These are phyloP conservation scores for Myripristis murdjan DNA, from an alignment of 2,797 vertebrate genomes.

Conservation along the genomic window DNA sequence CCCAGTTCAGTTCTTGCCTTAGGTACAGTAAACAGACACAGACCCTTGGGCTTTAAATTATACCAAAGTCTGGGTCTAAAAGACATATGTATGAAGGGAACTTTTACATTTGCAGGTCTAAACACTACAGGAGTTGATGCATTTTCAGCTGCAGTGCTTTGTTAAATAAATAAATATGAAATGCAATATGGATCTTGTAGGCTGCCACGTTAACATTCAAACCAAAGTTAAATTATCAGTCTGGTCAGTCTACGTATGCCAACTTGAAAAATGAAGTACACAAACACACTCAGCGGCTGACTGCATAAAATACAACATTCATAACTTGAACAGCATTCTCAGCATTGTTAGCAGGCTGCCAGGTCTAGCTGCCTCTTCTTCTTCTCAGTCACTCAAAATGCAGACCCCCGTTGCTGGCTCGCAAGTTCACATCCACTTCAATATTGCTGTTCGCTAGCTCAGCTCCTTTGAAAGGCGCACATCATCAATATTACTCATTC, in stretches of 20 bases:
- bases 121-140: too few species aligned
- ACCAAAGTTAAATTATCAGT: not conserved
- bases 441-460: conserved; percentile 49
- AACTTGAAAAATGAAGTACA: not conserved
- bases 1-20: too few species aligned
- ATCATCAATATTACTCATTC: conserved; percentile 74
- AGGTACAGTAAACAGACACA: too few species aligned
- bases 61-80: too few species aligned
- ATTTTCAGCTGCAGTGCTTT: too few species aligned
- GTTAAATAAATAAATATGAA: too few species aligned
- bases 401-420: conserved; percentile 40
- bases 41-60: too few species aligned
- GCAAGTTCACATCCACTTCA: conserved; percentile 51
- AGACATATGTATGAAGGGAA: too few species aligned
- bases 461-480: conserved; percentile 61
- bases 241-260: not conserved
- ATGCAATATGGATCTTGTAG: too few species aligned
- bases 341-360: conserved; percentile 17
- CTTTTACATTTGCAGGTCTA: too few species aligned
- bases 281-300: not conserved
- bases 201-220: not conserved
- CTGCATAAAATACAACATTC: conserved; percentile 25
- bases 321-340: conserved; percentile 19
- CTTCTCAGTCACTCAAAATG: conserved; percentile 30
- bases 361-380: conserved; percentile 7